Percentiles rank a stretch among this genome's conserved stretches.
Evolutionary conservation across 1,140 invertebrate genomes (phyloP).

Genomic region (Drosophila melanica): DNA sequence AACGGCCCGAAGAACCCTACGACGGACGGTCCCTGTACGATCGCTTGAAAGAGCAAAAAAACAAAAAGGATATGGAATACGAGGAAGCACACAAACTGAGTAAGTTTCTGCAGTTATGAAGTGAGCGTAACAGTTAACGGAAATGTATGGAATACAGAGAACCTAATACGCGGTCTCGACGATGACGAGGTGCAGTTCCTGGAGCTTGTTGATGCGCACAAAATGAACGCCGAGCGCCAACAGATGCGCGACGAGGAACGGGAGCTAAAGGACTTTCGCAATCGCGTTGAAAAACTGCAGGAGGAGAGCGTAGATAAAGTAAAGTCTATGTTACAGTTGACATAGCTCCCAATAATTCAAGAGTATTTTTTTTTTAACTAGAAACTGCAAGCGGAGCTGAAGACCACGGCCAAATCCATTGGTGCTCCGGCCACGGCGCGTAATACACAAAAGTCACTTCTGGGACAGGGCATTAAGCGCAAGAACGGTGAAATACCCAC

Average conservation of each 20-base stretch:
- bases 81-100: conserved; percentile 97
- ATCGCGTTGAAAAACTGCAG: conserved; percentile 90
- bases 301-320: conserved; percentile 89
- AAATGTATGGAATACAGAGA: conserved; percentile 87
- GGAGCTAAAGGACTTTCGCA: conserved; percentile 93
- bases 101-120: conserved; percentile 84
- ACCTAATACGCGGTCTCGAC: conserved; percentile 96
- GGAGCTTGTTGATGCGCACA: conserved; percentile 93
- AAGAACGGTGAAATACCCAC: conserved; percentile 85
- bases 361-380: conserved; percentile 1
- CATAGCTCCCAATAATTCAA: background rate
- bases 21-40: conserved; percentile 94
- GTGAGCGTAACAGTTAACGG: background rate
- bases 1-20: conserved; percentile 92
- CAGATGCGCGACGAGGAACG: conserved; percentile 92
- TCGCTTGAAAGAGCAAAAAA: conserved; percentile 95
- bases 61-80: conserved; percentile 95
- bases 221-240: conserved; percentile 92
- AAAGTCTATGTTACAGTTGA: background rate
- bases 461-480: conserved; percentile 85
- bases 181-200: conserved; percentile 98
- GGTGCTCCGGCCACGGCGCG: conserved; percentile 34
- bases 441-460: conserved; percentile 72
- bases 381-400: conserved; percentile 75
- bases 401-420: conserved; percentile 61